Base-by-base conservation (phyloP, 2,113 vertebrate genomes). In the Corythoichthys intestinalis region DNA sequence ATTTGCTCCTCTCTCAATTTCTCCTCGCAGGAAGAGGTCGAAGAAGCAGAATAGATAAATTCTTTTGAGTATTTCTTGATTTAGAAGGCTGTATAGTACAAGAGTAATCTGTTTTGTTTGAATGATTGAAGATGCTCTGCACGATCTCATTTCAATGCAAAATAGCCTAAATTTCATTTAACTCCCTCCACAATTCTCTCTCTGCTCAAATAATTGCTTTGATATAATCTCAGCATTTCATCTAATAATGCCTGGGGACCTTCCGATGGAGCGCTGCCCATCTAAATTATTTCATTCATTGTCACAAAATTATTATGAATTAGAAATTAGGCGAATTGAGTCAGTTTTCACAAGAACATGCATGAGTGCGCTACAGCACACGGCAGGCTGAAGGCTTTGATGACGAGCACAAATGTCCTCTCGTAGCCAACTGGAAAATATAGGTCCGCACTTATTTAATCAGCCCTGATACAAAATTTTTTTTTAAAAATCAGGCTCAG, bases 191-290 rank as follows among this genome's bases (percentile, higher is more conserved):
- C 52, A 80, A 70, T 70, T 56, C 54, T 49, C 37, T 35, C 74
- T 67, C 34, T 72, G 69, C 79, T 77, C 59, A 72, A 85, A 81
- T 86, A 80, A 87, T 85, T 84, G 87, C 76, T 87, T 86, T 80
- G 80, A 88, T 87, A 70, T 54, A 76, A 88, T 86, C 70, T 74
- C 47, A 65, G 53, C 74, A 76, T 81, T 80, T 74, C 53, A 78
- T 86, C 72, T 86, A 71, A 77, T 78, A 76, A 69, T 59, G 70
- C 79, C 78, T 8, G 56, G 4, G 79, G 84, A 80, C 57, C 41
- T 72, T 58, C 65, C 69, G 69, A 71, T 72, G 38, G 49, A 71
- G 84, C 56, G 12, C 9, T 12, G 10, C 34, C 2, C 4, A 2
- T 57, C 56, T 1, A 57, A 12, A 5, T 37, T 34, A 5, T 58